A percentile compares a stretch with the other conserved stretches of the same genome.
Conservation (phyloP, 1,140 invertebrate species). For the Zaprionus capensis region DNA sequence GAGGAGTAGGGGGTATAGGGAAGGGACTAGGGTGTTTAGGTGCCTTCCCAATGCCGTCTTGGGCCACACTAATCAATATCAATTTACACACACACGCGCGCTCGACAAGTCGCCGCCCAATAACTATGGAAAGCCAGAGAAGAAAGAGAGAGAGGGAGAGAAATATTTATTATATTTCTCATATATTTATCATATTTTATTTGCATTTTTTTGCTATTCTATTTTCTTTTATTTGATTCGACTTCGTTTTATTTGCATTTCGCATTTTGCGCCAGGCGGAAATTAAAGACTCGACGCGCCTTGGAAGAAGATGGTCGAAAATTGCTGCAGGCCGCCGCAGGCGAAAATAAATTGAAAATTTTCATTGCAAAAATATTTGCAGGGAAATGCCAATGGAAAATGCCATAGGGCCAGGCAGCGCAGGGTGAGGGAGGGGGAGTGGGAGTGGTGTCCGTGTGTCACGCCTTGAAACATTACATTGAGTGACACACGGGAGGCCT, state of each 20-base stretch:
- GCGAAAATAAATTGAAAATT: conserved; percentile 79
- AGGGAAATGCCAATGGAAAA: conserved; percentile 1
- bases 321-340: conserved; percentile 63
- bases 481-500: conserved; percentile 3
- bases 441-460: not conserved
- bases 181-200: conserved; percentile 23
- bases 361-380: conserved; percentile 61
- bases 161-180: not conserved
- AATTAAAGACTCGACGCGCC: conserved; percentile 65
- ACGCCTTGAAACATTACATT: conserved; percentile 26
- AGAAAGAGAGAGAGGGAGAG: not conserved
- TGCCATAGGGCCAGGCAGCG: not conserved
- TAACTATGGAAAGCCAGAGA: not conserved
- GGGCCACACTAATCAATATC: conserved; percentile 51
- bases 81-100: conserved; percentile 56
- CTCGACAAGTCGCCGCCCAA: not conserved
- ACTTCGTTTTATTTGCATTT: conserved; percentile 14
- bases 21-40: not conserved
- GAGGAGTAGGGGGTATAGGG: not conserved
- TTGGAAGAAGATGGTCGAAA: conserved; percentile 40
- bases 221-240: conserved; percentile 24
- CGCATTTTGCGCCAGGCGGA: conserved; percentile 48
- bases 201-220: conserved; percentile 39
- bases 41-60: not conserved
- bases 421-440: too few relatives aligned